Evolutionary conservation across 2,888 invertebrate species (phyloP).

Genomic region (Mactromeris polynyma): DNA sequence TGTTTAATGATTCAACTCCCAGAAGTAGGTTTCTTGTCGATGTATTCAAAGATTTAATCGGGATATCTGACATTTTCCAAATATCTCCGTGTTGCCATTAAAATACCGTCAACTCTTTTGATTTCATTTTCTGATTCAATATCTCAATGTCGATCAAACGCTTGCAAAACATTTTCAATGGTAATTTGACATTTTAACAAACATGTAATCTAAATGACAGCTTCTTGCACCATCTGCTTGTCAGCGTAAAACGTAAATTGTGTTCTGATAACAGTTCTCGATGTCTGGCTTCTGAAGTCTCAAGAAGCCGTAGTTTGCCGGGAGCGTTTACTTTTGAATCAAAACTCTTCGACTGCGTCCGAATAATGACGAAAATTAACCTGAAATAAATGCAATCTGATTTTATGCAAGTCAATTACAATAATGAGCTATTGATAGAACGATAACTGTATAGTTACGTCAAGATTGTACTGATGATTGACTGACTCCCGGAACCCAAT

Average conservation of each 20-base stretch:
- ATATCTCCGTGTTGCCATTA: background rate
- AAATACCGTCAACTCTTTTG: background rate
- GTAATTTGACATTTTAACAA: conserved; percentile 4
- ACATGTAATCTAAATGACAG: background rate
- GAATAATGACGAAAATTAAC: background rate
- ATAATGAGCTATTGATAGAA: conserved; percentile 7
- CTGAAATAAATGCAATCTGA: background rate
- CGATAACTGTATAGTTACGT: background rate
- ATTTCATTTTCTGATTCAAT: background rate
- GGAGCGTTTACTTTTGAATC: background rate
- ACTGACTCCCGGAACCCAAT: too few relatives aligned
- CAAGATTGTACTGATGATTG: too few relatives aligned
- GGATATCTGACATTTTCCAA: background rate
- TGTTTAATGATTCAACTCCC: too few relatives aligned
- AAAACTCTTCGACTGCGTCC: background rate
- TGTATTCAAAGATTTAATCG: too few relatives aligned
- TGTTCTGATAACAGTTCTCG: background rate
- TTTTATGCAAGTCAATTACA: conserved; percentile 19
- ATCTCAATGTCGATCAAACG: background rate
- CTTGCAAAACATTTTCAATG: background rate
- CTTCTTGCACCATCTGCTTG: background rate
- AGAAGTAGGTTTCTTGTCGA: too few relatives aligned
- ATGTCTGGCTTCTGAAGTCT: background rate
- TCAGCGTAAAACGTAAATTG: background rate
- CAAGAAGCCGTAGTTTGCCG: background rate